Base-by-base conservation (phyloP, 2,888 invertebrate genomes). In the Cheilosia variabilis region DNA sequence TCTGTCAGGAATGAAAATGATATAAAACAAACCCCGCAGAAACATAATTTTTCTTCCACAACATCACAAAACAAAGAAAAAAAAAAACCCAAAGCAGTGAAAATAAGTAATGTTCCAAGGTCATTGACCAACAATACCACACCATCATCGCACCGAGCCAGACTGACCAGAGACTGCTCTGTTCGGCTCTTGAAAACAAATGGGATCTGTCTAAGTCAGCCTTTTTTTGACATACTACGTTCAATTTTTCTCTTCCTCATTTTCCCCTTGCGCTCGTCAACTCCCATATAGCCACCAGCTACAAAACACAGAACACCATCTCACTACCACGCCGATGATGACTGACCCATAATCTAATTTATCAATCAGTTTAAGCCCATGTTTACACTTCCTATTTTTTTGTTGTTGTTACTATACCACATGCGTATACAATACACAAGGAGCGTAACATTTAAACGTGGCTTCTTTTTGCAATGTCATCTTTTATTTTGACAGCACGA, bases 301-400 rank as follows among this genome's bases (percentile, higher is more conserved):
- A 68, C 43, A 68, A 52, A 52, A 43, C 57, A 55, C 31, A 58
- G 58, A 45, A 71, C 60, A 80, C 68, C 78, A 83, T 73, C 68
- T 57, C 66, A 60, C 57, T 65, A 72, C 58, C 43, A 75, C 68
- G 41, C 45, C 53, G 47, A 43, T 53, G 65, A 60, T 57, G 76
- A 62, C 86, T 81, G 86, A 86, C 86, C 86, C 86, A 86, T 81
- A 86, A 86, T 86, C 81, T 86, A 86, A 86, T 86, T 86, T 86
- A 86, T 86, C 86, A 86, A 86, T 86, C 86, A 86, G 86, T 86
- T 86, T 86, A 86, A 86, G 81, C 68, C 86, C 86, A 86, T 86
- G 86, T 81, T 81, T 86, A 81, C 86, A 86, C 86, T 86, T 86
- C 81, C 81, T 81, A 81, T 86, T 71, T 86, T 41, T n/a, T 58